Evolutionary conservation across 2,888 invertebrate species (phyloP), one percentile per base, ranked within the genome.

Genomic region (Pecten maximus): DNA sequence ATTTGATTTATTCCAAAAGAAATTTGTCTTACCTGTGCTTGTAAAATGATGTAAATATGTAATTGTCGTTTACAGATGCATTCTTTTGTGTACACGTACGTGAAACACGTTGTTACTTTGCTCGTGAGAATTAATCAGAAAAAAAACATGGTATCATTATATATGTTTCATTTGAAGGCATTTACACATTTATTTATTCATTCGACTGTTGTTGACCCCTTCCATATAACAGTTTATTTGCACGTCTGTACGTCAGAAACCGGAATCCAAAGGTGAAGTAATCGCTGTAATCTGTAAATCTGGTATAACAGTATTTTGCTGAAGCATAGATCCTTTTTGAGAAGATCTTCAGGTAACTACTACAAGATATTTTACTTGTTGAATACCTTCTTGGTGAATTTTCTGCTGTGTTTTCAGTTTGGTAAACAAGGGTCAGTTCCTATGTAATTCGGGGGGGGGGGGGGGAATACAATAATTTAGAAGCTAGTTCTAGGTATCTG

Each of bases 41-140:
- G 74, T 74, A 74, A 74, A 35, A 74, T 8, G 6, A 74, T 74
- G 74, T 74, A 74, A 74, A 74, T 74, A 74, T 74, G 35, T 35
- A 74, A 35, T 35, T 74, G 74, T 74, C 35, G 23, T 23, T 35
- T 3, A 74, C 74, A 74, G 74, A 74, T 74, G 74, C 74, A 74
- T 28, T 74, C 15, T 35, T 6, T 19, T 35, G 12, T 74, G 35
- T 74, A 1, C 23, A 12, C 23, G 16, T 2, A 23, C 6, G 28
- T 74, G 60, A 28, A 60, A 4, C 60, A 35, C 74, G 23, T n/a
- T 74, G 74, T 74, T 74, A 23, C 74, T 74, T 54, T 74, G 74
- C 54, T 54, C 54, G 54, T 54, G 54, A 35, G 74, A 35, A 35
- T 28, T 74, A 74, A 74, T 74, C 74, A 74, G 74, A 74, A 35